Evolutionary conservation across 2,113 vertebrate species (phyloP).

Genomic region (Arizona elegans): DNA sequence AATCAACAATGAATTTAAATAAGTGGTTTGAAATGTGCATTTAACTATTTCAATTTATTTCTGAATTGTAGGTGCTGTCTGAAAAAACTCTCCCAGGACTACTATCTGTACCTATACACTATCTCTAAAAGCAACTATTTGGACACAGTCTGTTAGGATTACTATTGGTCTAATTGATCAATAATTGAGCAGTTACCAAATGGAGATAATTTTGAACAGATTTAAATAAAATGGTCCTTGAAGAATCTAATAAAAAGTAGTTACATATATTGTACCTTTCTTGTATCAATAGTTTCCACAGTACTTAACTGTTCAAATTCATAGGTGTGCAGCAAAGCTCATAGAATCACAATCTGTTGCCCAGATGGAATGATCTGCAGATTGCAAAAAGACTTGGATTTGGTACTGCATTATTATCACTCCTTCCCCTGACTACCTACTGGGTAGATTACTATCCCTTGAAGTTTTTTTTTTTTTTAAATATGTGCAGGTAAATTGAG

Average conservation of each 20-base stretch:
- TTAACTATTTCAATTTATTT: constrained; percentile 10
- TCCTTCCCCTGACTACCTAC: constrained; percentile 29
- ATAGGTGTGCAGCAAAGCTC: constrained; percentile 50
- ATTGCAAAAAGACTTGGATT: constrained; percentile 24
- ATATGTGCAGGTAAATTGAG: neutral
- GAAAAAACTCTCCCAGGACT: neutral
- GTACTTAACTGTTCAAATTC: constrained; percentile 62
- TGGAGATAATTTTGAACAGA: constrained; percentile 45
- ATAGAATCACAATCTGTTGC: constrained; percentile 62
- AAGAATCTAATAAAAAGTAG: constrained; percentile 53
- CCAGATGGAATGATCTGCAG: neutral
- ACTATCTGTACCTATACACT: constrained; percentile 1
- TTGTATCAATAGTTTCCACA: constrained; percentile 29
- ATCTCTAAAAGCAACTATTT: constrained; percentile 3
- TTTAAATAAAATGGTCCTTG: constrained; percentile 31
- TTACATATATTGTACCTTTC: constrained; percentile 60
- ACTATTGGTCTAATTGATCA: neutral
- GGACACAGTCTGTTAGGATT: constrained; percentile 25
- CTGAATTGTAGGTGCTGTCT: constrained; percentile 21
- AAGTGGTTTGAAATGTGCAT: constrained; percentile 1
- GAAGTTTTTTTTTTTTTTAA: neutral
- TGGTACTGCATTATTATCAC: constrained; percentile 36
- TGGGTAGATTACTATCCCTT: neutral
- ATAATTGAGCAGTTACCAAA: constrained; percentile 38
- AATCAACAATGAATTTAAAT: neutral